Conservation (phyloP, 2,888 invertebrate species). For the Drosophila gaucha region DNA sequence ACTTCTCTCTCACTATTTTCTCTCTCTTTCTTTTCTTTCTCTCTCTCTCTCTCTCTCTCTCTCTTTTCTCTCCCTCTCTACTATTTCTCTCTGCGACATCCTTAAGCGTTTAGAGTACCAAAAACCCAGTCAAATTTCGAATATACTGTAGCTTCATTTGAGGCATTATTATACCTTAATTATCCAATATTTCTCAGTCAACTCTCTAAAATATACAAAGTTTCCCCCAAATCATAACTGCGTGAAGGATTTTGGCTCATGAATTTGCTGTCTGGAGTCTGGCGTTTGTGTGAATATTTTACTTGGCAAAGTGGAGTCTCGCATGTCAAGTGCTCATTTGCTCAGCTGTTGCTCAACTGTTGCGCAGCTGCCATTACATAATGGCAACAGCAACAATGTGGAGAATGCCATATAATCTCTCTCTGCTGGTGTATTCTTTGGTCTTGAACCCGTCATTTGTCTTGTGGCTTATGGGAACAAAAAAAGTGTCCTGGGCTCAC, state of each 20-base stretch:
- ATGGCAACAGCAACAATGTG: conserved; percentile 25
- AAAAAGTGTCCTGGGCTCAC: conserved; percentile 61
- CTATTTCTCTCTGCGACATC: not conserved
- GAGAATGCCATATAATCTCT: conserved; percentile 8
- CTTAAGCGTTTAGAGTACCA: not conserved
- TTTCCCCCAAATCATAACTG: not conserved
- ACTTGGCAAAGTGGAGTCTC: conserved; percentile 49
- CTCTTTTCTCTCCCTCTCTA: not conserved
- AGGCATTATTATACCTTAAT: not conserved
- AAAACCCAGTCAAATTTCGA: not conserved
- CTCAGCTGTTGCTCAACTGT: conserved; percentile 36
- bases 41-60: not conserved
- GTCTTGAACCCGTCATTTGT: conserved; percentile 50
- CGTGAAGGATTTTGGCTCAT: conserved; percentile 10
- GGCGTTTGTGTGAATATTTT: conserved; percentile 18
- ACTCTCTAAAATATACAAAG: not conserved
- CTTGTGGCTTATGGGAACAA: conserved; percentile 63
- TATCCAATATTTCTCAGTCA: not conserved
- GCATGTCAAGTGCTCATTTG: conserved; percentile 67
- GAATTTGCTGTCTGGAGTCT: not conserved
- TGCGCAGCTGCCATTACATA: conserved; percentile 45
- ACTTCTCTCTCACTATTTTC: not conserved
- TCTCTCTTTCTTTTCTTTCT: not conserved
- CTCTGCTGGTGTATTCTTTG: conserved; percentile 18
- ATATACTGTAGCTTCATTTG: not conserved